Conservation (phyloP, 2,113 vertebrate genomes). For the Eolophus roseicapilla region DNA sequence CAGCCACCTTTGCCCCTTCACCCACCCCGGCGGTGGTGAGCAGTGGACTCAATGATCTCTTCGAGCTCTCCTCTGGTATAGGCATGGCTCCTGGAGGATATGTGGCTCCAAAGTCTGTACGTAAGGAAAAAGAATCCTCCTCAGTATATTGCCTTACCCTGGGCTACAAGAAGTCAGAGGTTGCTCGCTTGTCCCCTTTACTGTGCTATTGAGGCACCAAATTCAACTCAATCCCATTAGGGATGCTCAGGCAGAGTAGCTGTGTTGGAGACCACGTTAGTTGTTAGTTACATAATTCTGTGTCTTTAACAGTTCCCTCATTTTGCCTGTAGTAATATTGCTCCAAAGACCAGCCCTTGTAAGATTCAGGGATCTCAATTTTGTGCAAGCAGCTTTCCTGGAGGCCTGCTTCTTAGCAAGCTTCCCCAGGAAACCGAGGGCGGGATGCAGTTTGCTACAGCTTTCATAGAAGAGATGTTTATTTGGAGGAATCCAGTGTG, state of each 20-base stretch:
- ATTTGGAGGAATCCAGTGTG: neutral
- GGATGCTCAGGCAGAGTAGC: neutral
- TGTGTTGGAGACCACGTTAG: neutral
- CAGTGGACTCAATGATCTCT: constrained; percentile 94
- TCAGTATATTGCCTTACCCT: neutral
- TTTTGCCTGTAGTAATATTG: neutral
- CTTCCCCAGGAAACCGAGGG: neutral
- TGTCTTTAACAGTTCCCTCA: neutral
- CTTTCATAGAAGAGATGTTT: neutral
- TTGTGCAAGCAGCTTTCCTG: neutral
- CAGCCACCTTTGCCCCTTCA: constrained; percentile 94
- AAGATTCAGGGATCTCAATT: rapidly evolving
- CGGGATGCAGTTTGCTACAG: neutral
- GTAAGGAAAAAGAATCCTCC: constrained; percentile 40
- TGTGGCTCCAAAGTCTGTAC: constrained; percentile 87
- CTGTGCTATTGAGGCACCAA: neutral
- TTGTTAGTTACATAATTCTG: neutral
- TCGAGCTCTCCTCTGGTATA: constrained; percentile 94
- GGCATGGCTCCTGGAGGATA: constrained; percentile 92
- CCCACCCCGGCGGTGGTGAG: constrained; percentile 92
- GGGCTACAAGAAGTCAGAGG: neutral
- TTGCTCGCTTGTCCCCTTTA: neutral
- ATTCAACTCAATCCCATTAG: neutral
- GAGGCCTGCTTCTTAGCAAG: neutral
- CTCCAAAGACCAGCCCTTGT: neutral